phyloP scores from a whole-genome alignment of 2,113 vertebrate genomes.

The Zapornia atra region DNA sequence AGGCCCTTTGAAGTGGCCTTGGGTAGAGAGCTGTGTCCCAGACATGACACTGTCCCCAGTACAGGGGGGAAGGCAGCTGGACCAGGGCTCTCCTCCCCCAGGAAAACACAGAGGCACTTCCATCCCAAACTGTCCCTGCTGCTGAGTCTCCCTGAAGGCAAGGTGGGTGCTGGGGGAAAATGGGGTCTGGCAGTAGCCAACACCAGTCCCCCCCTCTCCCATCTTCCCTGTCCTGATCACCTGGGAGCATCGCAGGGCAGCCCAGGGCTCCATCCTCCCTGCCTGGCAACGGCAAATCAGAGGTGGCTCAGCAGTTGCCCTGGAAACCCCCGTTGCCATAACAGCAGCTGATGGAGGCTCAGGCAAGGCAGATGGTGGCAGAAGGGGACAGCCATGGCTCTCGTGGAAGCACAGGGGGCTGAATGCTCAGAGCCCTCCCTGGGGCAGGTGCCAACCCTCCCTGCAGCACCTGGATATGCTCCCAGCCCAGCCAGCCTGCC shows the following conservation, averaged over 20 bases:
- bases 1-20: background rate
- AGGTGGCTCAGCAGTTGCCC: background rate
- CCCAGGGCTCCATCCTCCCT: background rate
- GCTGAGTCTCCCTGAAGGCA: background rate
- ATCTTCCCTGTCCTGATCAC: background rate
- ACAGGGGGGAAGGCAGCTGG: background rate
- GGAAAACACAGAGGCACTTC: background rate
- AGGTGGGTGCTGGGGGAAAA: background rate
- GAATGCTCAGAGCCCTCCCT: background rate
- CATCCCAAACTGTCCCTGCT: rapidly evolving
- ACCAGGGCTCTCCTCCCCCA: rapidly evolving
- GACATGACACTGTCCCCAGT: background rate
- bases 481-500: background rate
- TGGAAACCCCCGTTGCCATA: constrained; percentile 56
- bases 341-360: constrained; percentile 30
- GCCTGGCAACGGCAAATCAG: background rate
- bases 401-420: background rate
- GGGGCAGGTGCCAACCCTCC: background rate
- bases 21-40: background rate
- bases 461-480: rapidly evolving
- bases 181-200: background rate
- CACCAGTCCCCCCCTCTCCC: rapidly evolving
- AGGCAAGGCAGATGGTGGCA: constrained; percentile 51
- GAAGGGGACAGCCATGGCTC: background rate
- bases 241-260: constrained; percentile 44